Evolutionary conservation across 2,888 invertebrate species (phyloP).

Genomic region (Kryphioiulus occultus): DNA sequence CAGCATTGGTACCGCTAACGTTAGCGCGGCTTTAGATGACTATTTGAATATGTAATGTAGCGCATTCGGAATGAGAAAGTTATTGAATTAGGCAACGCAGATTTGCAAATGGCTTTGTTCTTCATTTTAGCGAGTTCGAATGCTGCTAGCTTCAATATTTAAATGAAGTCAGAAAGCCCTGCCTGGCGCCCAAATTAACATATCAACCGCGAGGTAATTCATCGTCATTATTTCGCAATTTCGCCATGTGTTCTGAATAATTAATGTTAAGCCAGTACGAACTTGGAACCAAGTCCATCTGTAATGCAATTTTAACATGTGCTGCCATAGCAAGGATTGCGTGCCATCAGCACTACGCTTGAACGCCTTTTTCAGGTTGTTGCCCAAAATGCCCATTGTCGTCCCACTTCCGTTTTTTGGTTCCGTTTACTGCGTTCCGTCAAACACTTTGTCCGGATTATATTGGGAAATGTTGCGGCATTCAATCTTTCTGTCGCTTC

Average conservation of each 20-base stretch:
- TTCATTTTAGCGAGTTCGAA: not conserved
- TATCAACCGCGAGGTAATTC: not conserved
- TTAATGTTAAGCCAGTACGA: not conserved
- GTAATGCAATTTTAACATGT: not conserved
- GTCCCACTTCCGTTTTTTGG: not conserved
- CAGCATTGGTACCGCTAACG: not conserved
- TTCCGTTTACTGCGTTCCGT: not conserved
- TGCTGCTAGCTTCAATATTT: not conserved
- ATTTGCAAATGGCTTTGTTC: not conserved
- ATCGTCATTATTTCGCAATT: not conserved
- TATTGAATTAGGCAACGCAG: not conserved
- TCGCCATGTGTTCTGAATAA: not conserved
- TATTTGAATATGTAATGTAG: not conserved
- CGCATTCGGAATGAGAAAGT: not conserved
- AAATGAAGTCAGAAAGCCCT: not conserved
- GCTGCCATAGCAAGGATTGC: not conserved
- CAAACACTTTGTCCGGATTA: slow-evolving; percentile 6
- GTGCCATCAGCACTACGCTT: not conserved
- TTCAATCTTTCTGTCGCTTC: slow-evolving; percentile 9
- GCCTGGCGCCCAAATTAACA: not conserved
- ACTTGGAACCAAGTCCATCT: not conserved
- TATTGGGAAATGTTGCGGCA: slow-evolving; percentile 4
- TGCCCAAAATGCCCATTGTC: slow-evolving; percentile 4
- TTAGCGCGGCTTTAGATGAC: not conserved
- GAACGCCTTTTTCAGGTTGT: not conserved